Conservation (phyloP, 2,797 vertebrate genomes). For the Steatocranus sp. region DNA sequence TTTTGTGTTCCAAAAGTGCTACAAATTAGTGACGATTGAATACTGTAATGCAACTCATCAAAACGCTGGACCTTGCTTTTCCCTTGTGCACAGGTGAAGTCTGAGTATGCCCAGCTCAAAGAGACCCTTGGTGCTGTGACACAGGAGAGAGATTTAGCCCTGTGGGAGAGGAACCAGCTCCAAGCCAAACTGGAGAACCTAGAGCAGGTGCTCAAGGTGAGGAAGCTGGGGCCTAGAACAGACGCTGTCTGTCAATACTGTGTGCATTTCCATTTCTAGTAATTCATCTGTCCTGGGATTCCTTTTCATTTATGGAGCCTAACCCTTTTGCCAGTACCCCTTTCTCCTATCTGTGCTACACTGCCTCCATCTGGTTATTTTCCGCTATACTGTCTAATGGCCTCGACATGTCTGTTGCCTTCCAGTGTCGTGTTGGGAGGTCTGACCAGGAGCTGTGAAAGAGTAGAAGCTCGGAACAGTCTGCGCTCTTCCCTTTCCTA, state of each 20-base stretch:
- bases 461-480: conserved; percentile 66
- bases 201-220: conserved; percentile 99
- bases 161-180: conserved; percentile 87
- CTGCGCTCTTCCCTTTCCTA: conserved; percentile 38
- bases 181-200: conserved; percentile 99
- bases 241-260: not conserved
- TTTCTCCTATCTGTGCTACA: conserved; percentile 42
- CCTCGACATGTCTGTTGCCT: conserved; percentile 73
- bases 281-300: conserved; percentile 1
- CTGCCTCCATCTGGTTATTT: conserved; percentile 47
- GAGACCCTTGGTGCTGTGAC: conserved; percentile 82
- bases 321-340: conserved; percentile 20
- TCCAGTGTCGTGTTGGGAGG: conserved; percentile 68
- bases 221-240: conserved; percentile 28
- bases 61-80: conserved; percentile 5
- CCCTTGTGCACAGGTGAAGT: conserved; percentile 79
- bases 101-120: conserved; percentile 84
- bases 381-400: conserved; percentile 55
- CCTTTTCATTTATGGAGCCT: conserved; percentile 35
- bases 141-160: conserved; percentile 85
- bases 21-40: not conserved
- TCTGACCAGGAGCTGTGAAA: conserved; percentile 70
- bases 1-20: not conserved
- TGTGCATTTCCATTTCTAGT: conserved; percentile 7
- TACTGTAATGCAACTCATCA: not conserved